Evolutionary conservation across 1,140 invertebrate species (phyloP), one percentile per base, ranked within the genome.

Genomic region (Drosophila malerkotliana): DNA sequence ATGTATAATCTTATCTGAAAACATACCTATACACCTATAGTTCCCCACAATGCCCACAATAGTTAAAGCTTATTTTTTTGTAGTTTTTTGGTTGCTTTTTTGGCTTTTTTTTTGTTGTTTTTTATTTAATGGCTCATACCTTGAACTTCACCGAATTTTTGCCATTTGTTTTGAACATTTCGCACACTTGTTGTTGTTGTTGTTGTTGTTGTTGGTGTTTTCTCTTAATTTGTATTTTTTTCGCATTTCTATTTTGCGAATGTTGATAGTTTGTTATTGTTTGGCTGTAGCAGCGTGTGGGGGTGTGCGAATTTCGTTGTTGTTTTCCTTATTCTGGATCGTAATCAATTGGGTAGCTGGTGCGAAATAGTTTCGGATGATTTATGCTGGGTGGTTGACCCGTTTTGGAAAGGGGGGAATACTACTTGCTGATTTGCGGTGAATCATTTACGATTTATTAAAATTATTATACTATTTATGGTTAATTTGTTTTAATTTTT

Each of bases 111-210:
- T 72, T 54, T 62, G 59, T 67, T 37, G 10, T 37, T 63, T 80
- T 74, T 52, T 57, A 67, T 81, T 76, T 81, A 78, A 82, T 87
- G 69, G 75, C 75, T 41, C 54, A 90, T 88, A 90, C 88, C 88
- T 90, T 90, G 88, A 90, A 90, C 88, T 90, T 90, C 88, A 90
- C 88, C 88, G 88, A 88, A 90, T 90, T 90, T 90, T 88, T 53
- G 79, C 62, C 71, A 82, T 90, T 90, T 90, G 83, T 90, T 90
- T 90, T 90, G 88, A 82, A 84, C 62, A 66, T 47, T 66, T 66
- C 79, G 45, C 75, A 87, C 64, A 66, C 60, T 73, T 80, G 72
- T 68, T 68, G 63, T 64, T 56, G 14, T 61, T 64, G 47, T 73
- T 80, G 72, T 68, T 68, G 63, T 64, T 56, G 14, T 61, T 64